Percentiles rank a stretch among this genome's conserved stretches.
Conservation (phyloP, 2,113 vertebrate species). For the Ictalurus punctatus region DNA sequence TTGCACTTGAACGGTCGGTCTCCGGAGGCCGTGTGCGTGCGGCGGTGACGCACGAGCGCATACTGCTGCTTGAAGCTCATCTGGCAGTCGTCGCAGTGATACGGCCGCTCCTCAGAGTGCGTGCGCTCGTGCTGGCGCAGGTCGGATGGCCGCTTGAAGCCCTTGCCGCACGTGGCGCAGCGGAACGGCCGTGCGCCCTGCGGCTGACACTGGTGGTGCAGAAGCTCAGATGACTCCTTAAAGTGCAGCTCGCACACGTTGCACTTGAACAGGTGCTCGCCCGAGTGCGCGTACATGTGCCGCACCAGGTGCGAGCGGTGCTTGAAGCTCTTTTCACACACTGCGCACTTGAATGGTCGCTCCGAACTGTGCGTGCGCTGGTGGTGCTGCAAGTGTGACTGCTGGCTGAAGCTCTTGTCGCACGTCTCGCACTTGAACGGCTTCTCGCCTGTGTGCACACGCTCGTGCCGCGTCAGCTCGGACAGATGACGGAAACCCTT, state of each 20-base stretch:
- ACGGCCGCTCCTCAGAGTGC: constrained; percentile 95
- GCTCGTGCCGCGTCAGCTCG: constrained; percentile 89
- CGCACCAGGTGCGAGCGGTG: constrained; percentile 97
- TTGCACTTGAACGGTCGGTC: constrained; percentile 88
- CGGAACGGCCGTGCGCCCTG: constrained; percentile 92
- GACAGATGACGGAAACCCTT: constrained; percentile 97
- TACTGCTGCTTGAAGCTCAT: constrained; percentile 99
- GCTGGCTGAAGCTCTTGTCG: constrained; percentile 98
- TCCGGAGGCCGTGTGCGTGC: constrained; percentile 85
- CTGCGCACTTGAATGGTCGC: constrained; percentile 92
- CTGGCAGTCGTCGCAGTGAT: constrained; percentile 96
- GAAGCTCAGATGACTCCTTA: constrained; percentile 92
- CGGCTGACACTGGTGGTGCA: constrained; percentile 94
- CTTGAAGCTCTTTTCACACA: constrained; percentile 98
- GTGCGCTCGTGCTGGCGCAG: constrained; percentile 94
- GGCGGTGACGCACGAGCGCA: constrained; percentile 88
- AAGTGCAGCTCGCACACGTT: constrained; percentile 94
- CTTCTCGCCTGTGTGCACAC: constrained; percentile 95
- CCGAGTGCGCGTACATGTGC: constrained; percentile 96
- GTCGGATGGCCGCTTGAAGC: constrained; percentile 93
- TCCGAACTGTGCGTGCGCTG: constrained; percentile 95
- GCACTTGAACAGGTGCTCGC: constrained; percentile 95
- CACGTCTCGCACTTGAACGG: constrained; percentile 96
- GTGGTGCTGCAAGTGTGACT: constrained; percentile 94
- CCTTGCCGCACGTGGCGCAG: constrained; percentile 90